Conservation (phyloP, 1,140 invertebrate species). For the Drosophila tani region DNA sequence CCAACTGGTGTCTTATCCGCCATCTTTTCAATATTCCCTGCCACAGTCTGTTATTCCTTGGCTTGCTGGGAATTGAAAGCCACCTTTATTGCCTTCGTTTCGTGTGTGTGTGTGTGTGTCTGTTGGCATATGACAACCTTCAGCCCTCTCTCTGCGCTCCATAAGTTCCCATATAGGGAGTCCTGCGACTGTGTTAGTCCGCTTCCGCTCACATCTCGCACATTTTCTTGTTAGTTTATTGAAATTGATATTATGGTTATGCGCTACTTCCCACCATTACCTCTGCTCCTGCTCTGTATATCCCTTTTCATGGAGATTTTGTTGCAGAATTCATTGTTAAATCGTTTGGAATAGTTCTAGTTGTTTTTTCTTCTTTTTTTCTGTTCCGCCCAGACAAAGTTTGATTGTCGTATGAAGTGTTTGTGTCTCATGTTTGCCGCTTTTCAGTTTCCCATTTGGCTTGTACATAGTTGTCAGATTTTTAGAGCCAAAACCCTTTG, state of each 20-base stretch:
- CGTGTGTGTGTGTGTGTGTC: constrained; percentile 17
- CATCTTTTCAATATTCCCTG: constrained; percentile 18
- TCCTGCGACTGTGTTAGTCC: constrained; percentile 21
- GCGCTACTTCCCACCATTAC: constrained; percentile 40
- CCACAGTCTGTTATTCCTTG: constrained; percentile 6
- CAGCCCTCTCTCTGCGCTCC: constrained; percentile 30
- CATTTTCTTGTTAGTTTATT: constrained; percentile 81
- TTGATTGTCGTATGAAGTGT: constrained; percentile 59
- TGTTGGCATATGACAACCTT: constrained; percentile 51
- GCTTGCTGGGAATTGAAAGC: constrained; percentile 55
- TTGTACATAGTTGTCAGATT: constrained; percentile 52
- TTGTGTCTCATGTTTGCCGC: constrained; percentile 36
- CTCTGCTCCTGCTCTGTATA: constrained; percentile 21
- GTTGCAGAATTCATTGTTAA: constrained; percentile 78
- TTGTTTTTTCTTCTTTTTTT: constrained; percentile 28
- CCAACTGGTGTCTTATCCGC: constrained; percentile 22
- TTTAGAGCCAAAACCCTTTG: constrained; percentile 18
- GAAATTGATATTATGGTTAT: constrained; percentile 80
- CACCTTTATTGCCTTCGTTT: constrained; percentile 55
- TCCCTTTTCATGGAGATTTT: constrained; percentile 71
- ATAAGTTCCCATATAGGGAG: constrained; percentile 51
- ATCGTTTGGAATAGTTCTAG: constrained; percentile 68
- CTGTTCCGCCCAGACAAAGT: constrained; percentile 24
- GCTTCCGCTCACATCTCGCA: constrained; percentile 40
- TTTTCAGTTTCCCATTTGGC: constrained; percentile 23